Evolutionary conservation across 2,888 invertebrate species (phyloP), one percentile per base, ranked within the genome.

Genomic region (Polietes domitor): DNA sequence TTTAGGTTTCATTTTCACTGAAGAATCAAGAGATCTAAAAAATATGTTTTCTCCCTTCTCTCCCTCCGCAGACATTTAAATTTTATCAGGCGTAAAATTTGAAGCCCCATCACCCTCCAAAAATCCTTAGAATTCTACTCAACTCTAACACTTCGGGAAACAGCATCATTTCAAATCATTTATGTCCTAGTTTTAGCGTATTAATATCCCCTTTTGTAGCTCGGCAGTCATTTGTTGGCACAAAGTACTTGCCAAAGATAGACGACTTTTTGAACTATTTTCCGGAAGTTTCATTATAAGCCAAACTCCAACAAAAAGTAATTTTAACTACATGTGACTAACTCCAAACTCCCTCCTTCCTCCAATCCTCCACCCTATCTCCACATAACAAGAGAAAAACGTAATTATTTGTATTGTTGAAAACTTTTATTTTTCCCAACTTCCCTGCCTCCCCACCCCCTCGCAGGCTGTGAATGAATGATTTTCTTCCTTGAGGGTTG

Each of bases 391-490:
- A 15, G 9, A 15, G 15, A 41, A 68, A 68, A 43, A 68, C 43
- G 68, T 68, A 68, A 68, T 68, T 68, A 68, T 68, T 68, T 68
- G 68, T 68, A 68, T 41, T 68, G 43, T 68, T 43, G 68, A 24
- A 68, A 68, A 68, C 21, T 43, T 68, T 65, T 28, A 24, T 61
- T 61, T 55, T 55, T 9, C 4, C 58, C 12, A 26, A 4, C 26
- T 50, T 58, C 26, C 58, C 24, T 7, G 28, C 26, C 28, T 1
- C 28, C 21, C 28, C 28, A n/a, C 1, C 28, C 1, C 28, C 5
- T 47, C 21, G 5, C 21, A 53, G 7, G 26, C 58, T 15, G 2
- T 4, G 15, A 24, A 21, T 68, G 68, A 68, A 10, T 43, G 41
- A 68, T 68, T 41, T 68, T 68, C 68, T 24, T 68, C 21, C 68